Evolutionary conservation across 2,888 invertebrate genomes (phyloP).

Genomic region (Meloe dianella): DNA sequence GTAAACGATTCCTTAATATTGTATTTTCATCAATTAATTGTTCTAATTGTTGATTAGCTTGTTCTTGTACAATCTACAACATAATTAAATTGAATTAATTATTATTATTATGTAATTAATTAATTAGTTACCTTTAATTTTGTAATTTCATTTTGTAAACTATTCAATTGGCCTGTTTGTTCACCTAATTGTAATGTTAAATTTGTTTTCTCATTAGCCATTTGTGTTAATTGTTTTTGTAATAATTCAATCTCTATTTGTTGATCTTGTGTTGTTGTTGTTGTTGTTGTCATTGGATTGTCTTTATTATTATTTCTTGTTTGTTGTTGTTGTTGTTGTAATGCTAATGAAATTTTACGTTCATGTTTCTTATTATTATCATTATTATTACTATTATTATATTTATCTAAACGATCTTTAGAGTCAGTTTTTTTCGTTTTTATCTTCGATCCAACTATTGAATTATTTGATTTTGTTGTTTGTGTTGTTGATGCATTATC

Average conservation of each 20-base stretch:
- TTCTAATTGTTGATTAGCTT: constrained; percentile 68
- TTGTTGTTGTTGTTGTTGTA: constrained; percentile 47
- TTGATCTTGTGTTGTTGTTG: constrained; percentile 37
- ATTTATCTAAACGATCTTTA: constrained; percentile 53
- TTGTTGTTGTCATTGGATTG: too few species aligned
- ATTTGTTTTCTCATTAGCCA: constrained; percentile 69
- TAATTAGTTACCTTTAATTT: constrained; percentile 68
- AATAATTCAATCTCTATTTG: constrained; percentile 69
- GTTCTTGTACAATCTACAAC: constrained; percentile 63
- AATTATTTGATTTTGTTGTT: constrained; percentile 57
- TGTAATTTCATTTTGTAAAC: constrained; percentile 71
- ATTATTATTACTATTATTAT: constrained; percentile 40
- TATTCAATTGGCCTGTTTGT: constrained; percentile 71
- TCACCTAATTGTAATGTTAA: constrained; percentile 71
- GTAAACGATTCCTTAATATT: constrained; percentile 73
- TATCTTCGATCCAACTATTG: too few species aligned
- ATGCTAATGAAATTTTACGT: constrained; percentile 46
- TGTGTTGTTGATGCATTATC: constrained; percentile 65
- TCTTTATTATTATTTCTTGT: too few species aligned
- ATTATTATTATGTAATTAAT: not conserved
- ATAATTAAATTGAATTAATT: not conserved
- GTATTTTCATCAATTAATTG: constrained; percentile 80
- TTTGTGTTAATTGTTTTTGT: constrained; percentile 68
- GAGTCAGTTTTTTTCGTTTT: constrained; percentile 59
- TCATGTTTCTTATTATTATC: constrained; percentile 49